Evolutionary conservation across 2,888 invertebrate species (phyloP).

Genomic region (Melanostoma scalare): DNA sequence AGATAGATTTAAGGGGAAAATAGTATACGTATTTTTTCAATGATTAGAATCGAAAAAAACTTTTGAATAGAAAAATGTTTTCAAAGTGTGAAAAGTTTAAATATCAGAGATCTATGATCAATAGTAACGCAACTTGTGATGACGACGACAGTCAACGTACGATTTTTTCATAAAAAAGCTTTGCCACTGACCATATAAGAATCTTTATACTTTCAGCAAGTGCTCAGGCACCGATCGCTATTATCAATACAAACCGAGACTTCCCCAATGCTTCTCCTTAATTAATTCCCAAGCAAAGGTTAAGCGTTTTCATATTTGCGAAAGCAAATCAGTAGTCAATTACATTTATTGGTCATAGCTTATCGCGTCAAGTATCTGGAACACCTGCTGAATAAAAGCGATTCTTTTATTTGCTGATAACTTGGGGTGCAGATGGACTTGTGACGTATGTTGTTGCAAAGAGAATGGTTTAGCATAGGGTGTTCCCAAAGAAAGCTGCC

Average conservation of each 20-base stretch:
- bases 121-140: no score
- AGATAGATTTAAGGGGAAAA: no score
- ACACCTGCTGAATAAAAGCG: constrained; percentile 10
- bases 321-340: background rate
- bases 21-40: no score
- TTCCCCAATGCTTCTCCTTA: background rate
- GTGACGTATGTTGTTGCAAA: constrained; percentile 5
- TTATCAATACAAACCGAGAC: background rate
- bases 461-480: background rate
- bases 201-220: background rate
- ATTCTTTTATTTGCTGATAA: background rate
- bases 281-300: background rate
- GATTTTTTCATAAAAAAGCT: no score
- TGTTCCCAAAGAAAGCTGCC: background rate
- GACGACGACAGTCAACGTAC: no score
- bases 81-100: no score
- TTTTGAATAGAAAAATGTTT: no score
- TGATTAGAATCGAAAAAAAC: no score
- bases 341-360: no score
- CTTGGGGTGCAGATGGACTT: constrained; percentile 14
- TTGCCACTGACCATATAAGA: no score
- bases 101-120: no score
- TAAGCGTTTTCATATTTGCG: background rate
- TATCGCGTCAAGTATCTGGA: constrained; percentile 5
- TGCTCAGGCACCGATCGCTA: background rate